Conservation (phyloP, 2,888 invertebrate genomes). For the Gari tellinella region DNA sequence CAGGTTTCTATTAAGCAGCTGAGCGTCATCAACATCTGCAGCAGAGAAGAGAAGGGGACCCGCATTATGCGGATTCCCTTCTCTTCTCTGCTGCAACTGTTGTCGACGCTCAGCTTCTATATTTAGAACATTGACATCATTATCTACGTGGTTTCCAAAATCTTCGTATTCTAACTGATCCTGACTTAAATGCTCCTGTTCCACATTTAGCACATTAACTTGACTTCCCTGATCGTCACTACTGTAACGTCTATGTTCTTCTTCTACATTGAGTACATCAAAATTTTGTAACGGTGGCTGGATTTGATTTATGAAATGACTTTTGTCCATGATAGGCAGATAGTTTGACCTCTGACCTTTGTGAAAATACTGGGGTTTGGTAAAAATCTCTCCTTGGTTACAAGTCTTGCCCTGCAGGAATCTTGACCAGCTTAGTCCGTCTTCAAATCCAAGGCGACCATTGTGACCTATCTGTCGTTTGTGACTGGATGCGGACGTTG, state of each 20-base stretch:
- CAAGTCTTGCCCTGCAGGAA: slow-evolving; percentile 46
- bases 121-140: slow-evolving; percentile 47
- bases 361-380: neutral
- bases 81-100: too few relatives aligned
- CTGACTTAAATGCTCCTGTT: slow-evolving; percentile 39
- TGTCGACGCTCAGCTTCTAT: slow-evolving; percentile 31
- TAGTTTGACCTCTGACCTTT: slow-evolving; percentile 13
- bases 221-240: neutral
- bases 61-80: too few relatives aligned
- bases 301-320: slow-evolving; percentile 17
- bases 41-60: too few relatives aligned
- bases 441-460: slow-evolving; percentile 34
- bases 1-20: too few relatives aligned
- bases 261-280: slow-evolving; percentile 20
- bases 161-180: neutral
- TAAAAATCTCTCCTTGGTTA: slow-evolving; percentile 37
- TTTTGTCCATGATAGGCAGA: slow-evolving; percentile 38
- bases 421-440: slow-evolving; percentile 44
- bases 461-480: slow-evolving; percentile 57
- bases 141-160: neutral
- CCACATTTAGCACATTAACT: slow-evolving; percentile 42
- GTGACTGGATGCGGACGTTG: slow-evolving; percentile 40
- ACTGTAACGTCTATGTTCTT: slow-evolving; percentile 16
- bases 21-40: too few relatives aligned
- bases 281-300: neutral